These are phyloP conservation scores for Congeria kusceri DNA, from an alignment of 2,888 invertebrate species.

Conservation along the genomic window DNA sequence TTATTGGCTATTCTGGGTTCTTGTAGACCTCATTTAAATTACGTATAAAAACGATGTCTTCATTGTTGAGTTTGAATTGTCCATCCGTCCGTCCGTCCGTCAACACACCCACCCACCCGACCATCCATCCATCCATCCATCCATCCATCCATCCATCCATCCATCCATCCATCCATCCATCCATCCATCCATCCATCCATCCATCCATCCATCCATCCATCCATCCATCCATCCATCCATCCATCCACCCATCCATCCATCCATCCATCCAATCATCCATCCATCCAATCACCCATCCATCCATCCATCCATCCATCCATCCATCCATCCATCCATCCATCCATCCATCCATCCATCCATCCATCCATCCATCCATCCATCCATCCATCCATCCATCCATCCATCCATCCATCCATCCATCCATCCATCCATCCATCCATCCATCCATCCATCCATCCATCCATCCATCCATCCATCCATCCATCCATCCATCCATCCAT, in stretches of 20 bases:
- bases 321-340: conserved; percentile 13
- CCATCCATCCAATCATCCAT: no score
- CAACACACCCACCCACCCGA: neutral
- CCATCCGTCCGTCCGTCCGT: no score
- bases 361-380: conserved; percentile 13
- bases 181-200: neutral
- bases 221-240: conserved; percentile 13
- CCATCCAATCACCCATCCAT: neutral
- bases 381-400: conserved; percentile 13
- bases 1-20: no score
- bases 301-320: conserved; percentile 13
- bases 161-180: no score
- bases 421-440: conserved; percentile 13
- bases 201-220: conserved; percentile 13
- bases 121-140: no score
- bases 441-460: conserved; percentile 12
- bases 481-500: neutral
- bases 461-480: conserved; percentile 13
- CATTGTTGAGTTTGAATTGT: no score
- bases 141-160: no score
- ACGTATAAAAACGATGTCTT: no score
- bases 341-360: conserved; percentile 13
- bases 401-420: conserved; percentile 13
- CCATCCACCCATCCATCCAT: neutral
- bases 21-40: no score